These are phyloP conservation scores for Karalla daura DNA, from an alignment of 2,797 vertebrate genomes.

Conservation along the genomic window DNA sequence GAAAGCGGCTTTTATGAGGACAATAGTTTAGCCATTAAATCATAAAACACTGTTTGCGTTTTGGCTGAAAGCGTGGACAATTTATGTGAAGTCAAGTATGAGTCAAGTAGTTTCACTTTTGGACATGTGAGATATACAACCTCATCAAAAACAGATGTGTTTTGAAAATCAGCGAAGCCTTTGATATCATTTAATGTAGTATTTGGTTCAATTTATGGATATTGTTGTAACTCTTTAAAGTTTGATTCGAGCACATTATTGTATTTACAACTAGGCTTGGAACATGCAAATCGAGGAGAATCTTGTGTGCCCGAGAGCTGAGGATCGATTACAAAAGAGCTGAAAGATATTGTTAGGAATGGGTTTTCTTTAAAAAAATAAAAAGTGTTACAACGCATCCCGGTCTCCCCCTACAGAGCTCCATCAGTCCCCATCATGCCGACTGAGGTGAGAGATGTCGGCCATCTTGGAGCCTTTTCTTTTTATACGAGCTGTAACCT, in stretches of 20 bases:
- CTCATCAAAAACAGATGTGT: conserved; percentile 49
- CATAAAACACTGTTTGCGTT: conserved; percentile 47
- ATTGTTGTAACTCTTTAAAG: conserved; percentile 7
- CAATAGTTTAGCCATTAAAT: conserved; percentile 41
- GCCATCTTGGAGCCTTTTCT: conserved; percentile 33
- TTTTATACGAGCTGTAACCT: conserved; percentile 25
- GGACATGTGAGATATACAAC: conserved; percentile 32
- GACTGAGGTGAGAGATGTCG: too few relatives aligned
- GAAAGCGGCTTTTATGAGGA: conserved; percentile 26
- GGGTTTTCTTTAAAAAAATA: neutral
- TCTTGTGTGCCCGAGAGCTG: conserved; percentile 18
- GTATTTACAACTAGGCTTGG: conserved; percentile 51
- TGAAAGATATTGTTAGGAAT: conserved; percentile 3
- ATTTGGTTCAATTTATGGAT: conserved; percentile 33
- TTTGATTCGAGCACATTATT: neutral
- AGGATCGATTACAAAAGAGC: conserved; percentile 11
- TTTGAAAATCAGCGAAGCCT: conserved; percentile 12
- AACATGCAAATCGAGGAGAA: conserved; percentile 44
- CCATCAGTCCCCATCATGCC: conserved; percentile 21
- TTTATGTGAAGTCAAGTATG: conserved; percentile 57
- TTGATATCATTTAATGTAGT: conserved; percentile 26
- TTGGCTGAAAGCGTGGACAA: conserved; percentile 41
- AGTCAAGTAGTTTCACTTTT: conserved; percentile 54
- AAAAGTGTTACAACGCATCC: conserved; percentile 47
- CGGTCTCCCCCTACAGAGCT: conserved; percentile 37